Conservation (phyloP, 2,797 vertebrate genomes). For the Oceanodroma leucorhoa region DNA sequence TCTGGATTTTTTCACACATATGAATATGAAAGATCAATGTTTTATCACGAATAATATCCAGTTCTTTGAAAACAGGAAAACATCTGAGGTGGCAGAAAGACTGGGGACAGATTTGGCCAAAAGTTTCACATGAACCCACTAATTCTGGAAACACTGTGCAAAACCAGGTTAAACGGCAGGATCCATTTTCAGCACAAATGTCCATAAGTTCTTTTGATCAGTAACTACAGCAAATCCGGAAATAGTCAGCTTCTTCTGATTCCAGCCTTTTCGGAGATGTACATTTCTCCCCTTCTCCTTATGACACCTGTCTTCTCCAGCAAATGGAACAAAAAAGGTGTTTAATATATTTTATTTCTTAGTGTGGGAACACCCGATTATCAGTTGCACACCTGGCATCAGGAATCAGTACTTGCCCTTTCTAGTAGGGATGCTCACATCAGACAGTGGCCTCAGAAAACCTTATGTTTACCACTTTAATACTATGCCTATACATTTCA, state of each 20-base stretch:
- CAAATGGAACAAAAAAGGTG: background rate
- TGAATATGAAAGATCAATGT: background rate
- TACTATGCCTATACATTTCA: background rate
- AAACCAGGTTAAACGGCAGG: background rate
- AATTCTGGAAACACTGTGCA: background rate
- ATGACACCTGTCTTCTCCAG: background rate
- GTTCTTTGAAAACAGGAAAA: background rate
- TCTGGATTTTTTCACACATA: background rate
- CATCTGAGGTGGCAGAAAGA: background rate
- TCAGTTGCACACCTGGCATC: background rate
- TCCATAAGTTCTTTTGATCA: background rate
- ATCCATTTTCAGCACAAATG: background rate
- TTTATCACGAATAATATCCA: background rate
- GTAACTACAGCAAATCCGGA: background rate
- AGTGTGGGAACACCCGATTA: background rate
- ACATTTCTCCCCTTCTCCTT: background rate
- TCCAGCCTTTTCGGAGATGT: background rate
- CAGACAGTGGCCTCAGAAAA: background rate
- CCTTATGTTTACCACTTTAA: background rate
- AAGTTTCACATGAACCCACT: background rate
- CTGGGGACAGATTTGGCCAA: background rate
- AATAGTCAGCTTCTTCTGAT: background rate
- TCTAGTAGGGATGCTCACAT: background rate
- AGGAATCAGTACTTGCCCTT: background rate
- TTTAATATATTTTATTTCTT: background rate